phyloP scores from a whole-genome alignment of 64 coral and sea anemone genomes.

The Pachyseris speciosa region DNA sequence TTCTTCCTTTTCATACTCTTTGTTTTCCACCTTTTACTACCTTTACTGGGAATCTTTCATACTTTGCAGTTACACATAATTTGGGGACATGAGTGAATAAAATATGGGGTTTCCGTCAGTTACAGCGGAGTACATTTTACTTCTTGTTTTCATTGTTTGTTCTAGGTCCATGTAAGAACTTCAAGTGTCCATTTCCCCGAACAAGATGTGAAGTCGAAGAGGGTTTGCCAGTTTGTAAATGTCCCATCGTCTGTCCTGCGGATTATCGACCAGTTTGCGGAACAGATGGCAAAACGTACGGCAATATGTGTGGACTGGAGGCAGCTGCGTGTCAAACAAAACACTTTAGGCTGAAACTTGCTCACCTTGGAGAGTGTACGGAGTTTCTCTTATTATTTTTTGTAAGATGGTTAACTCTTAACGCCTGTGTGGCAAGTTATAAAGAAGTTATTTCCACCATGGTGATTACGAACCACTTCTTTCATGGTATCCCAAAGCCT shows the following conservation, averaged over 20 bases:
- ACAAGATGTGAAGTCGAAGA: slow-evolving; percentile 19
- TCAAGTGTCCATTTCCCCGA: slow-evolving; percentile 2
- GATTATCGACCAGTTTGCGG: slow-evolving; percentile 60
- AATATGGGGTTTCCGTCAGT: neutral
- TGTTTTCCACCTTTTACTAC: no score
- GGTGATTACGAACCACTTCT: no score
- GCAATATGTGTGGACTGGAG: slow-evolving; percentile 26
- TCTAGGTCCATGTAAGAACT: slow-evolving; percentile 21
- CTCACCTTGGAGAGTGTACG: slow-evolving; percentile 35
- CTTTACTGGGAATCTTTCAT: no score
- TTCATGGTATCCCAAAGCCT: no score
- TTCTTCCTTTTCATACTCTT: no score
- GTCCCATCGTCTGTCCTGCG: neutral
- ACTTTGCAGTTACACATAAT: no score
- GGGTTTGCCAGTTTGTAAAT: slow-evolving; percentile 9
- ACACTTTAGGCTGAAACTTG: neutral
- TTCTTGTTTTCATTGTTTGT: no score
- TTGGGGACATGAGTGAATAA: no score
- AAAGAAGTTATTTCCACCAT: no score
- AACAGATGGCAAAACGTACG: slow-evolving; percentile 58
- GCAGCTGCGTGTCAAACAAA: slow-evolving; percentile 26
- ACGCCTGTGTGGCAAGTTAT: neutral
- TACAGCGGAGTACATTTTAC: neutral
- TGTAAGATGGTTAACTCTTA: no score
- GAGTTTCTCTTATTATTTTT: neutral